These are phyloP conservation scores for Fratercula arctica DNA, from an alignment of 2,797 vertebrate species.

Conservation along the genomic window DNA sequence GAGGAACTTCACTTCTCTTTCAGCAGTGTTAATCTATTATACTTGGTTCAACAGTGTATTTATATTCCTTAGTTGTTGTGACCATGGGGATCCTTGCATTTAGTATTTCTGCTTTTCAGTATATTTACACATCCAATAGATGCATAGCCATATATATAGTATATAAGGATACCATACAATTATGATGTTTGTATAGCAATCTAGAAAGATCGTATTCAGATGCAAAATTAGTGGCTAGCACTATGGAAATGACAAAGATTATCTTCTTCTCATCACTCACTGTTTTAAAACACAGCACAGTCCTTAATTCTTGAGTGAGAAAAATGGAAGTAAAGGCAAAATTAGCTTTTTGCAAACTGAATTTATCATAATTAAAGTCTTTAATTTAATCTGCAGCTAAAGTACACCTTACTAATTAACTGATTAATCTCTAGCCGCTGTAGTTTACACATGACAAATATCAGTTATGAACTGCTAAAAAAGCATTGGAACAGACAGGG, in stretches of 20 bases:
- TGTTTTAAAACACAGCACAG: background rate
- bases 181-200: background rate
- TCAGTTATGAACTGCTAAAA: background rate
- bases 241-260: background rate
- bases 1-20: background rate
- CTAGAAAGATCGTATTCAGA: background rate
- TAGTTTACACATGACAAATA: background rate
- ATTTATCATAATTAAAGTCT: background rate
- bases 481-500: background rate
- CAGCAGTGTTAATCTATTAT: background rate
- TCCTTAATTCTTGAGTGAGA: background rate
- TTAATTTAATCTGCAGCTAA: background rate
- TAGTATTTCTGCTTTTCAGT: background rate
- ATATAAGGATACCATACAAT: background rate
- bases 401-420: background rate
- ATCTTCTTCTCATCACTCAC: background rate
- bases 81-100: background rate
- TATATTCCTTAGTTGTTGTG: background rate
- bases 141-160: background rate
- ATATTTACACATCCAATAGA: background rate
- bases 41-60: background rate
- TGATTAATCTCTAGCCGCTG: background rate
- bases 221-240: background rate
- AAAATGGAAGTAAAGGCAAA: background rate
- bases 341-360: background rate